A percentile compares a stretch with the other conserved stretches of the same genome.
Evolutionary conservation across 64 coral and sea anemone genomes (phyloP).

Genomic region (Exaiptasia diaphana): DNA sequence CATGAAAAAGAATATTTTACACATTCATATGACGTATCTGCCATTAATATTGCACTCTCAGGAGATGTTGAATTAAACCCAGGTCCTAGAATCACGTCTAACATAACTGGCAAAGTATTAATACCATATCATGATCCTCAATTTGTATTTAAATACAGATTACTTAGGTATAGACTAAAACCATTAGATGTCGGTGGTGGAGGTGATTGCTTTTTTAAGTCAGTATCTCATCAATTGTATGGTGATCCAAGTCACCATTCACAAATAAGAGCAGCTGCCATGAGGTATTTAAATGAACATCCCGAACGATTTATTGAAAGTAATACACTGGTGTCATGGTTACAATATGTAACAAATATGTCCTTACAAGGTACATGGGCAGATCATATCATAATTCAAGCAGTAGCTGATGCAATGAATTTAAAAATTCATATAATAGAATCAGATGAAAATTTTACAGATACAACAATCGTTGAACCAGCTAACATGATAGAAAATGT

Average conservation of each 20-base stretch:
- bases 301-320: slow-evolving; percentile 49
- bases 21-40: slow-evolving; percentile 17
- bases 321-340: background rate
- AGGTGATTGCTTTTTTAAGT: slow-evolving; percentile 18
- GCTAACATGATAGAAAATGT: background rate
- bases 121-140: background rate
- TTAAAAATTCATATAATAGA: slow-evolving; percentile 81
- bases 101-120: background rate
- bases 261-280: slow-evolving; percentile 16
- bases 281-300: slow-evolving; percentile 32
- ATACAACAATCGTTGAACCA: slow-evolving; percentile 3
- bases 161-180: slow-evolving; percentile 46
- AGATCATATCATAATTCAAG: slow-evolving; percentile 63
- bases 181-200: slow-evolving; percentile 36
- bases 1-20: too few relatives aligned
- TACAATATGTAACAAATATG: slow-evolving; percentile 39
- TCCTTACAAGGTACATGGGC: slow-evolving; percentile 19
- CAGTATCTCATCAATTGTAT: slow-evolving; percentile 30
- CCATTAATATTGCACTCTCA: background rate
- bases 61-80: slow-evolving; percentile 61
- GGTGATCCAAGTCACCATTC: slow-evolving; percentile 30
- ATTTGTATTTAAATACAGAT: slow-evolving; percentile 64
- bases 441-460: slow-evolving; percentile 31
- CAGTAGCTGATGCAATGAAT: slow-evolving; percentile 71
- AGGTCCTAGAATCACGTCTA: slow-evolving; percentile 47